phyloP scores from a whole-genome alignment of 2,888 invertebrate species.

The Reticulitermes lucifugus region DNA sequence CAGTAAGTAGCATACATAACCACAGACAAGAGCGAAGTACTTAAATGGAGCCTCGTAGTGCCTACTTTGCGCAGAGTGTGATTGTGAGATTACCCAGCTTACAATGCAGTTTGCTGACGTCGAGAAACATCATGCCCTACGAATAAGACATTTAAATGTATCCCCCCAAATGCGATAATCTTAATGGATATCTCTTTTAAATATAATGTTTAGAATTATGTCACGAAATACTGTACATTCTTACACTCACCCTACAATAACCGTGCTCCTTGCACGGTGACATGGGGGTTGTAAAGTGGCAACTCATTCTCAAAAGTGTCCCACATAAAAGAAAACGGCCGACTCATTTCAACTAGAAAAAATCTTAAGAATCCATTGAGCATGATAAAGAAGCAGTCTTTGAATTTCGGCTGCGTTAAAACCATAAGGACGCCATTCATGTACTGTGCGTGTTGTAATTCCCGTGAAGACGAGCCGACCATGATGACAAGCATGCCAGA shows the following conservation, averaged over 20 bases:
- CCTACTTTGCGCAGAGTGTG: background rate
- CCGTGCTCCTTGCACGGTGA: background rate
- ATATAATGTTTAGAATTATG: background rate
- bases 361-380: background rate
- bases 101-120: slow-evolving; percentile 7
- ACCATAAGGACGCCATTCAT: background rate
- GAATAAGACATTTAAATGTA: background rate
- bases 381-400: background rate
- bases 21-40: background rate
- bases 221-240: background rate
- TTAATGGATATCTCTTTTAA: background rate
- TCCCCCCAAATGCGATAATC: background rate
- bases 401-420: background rate
- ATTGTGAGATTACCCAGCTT: background rate
- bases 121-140: background rate
- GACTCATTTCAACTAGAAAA: background rate
- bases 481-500: background rate
- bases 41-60: background rate
- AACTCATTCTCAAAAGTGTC: slow-evolving; percentile 21
- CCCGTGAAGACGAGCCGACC: background rate
- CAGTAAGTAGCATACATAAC: background rate
- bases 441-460: background rate
- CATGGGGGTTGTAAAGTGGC: background rate
- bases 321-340: slow-evolving; percentile 17
- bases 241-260: background rate